phyloP scores from a whole-genome alignment of 2,888 invertebrate genomes.

The Tenthredo livida region DNA sequence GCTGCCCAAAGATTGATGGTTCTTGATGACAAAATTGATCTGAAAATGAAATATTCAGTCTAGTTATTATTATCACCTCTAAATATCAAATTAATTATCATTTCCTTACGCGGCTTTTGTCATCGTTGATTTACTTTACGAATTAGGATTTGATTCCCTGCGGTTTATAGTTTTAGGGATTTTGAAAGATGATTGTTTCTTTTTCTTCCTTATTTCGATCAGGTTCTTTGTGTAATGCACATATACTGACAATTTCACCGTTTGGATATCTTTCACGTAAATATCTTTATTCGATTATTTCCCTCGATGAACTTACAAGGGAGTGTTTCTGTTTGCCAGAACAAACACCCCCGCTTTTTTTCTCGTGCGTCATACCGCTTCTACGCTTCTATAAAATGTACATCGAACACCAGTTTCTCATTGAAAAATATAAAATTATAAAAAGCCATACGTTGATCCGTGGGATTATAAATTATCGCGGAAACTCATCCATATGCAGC shows the following conservation, averaged over 20 bases:
- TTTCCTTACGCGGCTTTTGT: not conserved
- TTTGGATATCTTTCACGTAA: not conserved
- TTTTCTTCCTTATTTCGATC: not conserved
- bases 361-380: constrained; percentile 1
- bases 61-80: not conserved
- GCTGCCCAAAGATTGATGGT: not conserved
- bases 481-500: not conserved
- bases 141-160: not conserved
- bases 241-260: not conserved
- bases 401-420: not conserved
- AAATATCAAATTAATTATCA: not conserved
- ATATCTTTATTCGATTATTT: not conserved
- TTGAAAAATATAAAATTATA: not conserved
- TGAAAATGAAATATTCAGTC: not conserved
- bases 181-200: not conserved
- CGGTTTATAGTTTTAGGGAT: not conserved
- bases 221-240: not conserved
- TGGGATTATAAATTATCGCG: not conserved
- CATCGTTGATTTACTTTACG: not conserved
- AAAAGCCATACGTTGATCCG: not conserved
- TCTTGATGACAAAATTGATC: not conserved
- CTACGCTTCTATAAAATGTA: not conserved
- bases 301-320: not conserved
- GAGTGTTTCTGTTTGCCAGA: not conserved
- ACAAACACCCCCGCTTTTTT: not conserved